Evolutionary conservation across 2,797 vertebrate species (phyloP).

Genomic region (Luscinia luscinia): DNA sequence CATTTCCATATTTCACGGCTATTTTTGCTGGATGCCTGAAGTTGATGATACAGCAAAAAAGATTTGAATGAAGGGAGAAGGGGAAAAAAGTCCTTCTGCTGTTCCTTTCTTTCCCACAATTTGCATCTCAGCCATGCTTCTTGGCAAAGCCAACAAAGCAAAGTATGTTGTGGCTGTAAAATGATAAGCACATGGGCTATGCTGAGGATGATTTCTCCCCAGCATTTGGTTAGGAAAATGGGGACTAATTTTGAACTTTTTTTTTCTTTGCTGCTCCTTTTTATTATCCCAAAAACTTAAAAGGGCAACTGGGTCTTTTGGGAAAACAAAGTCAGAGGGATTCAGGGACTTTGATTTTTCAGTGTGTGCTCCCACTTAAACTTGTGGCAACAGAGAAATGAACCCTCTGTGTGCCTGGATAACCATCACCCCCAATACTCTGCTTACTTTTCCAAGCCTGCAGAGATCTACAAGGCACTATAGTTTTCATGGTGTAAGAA

Average conservation of each 20-base stretch:
- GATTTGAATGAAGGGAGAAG: slow-evolving; percentile 43
- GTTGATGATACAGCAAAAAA: slow-evolving; percentile 74
- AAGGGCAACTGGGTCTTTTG: not conserved
- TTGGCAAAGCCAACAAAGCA: slow-evolving; percentile 58
- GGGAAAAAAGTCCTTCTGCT: slow-evolving; percentile 50
- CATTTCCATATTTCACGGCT: slow-evolving; percentile 78
- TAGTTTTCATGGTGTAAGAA: not conserved
- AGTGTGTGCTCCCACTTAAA: not conserved
- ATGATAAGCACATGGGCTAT: slow-evolving; percentile 45
- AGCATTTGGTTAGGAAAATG: not conserved
- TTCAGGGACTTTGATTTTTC: not conserved
- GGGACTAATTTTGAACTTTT: not conserved
- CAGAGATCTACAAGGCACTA: not conserved
- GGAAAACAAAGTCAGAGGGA: not conserved
- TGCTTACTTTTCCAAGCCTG: not conserved
- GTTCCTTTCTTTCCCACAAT: slow-evolving; percentile 58
- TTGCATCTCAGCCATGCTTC: slow-evolving; percentile 43
- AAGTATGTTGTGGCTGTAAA: slow-evolving; percentile 62
- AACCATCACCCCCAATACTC: not conserved
- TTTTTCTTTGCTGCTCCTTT: not conserved
- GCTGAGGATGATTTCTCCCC: not conserved
- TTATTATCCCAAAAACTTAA: not conserved
- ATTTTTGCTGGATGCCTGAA: slow-evolving; percentile 70
- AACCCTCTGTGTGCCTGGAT: not conserved
- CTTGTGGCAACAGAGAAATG: not conserved